A percentile compares a stretch with the other conserved stretches of the same genome.
Conservation (phyloP, 2,113 vertebrate genomes). For the Macrotis lagotis region DNA sequence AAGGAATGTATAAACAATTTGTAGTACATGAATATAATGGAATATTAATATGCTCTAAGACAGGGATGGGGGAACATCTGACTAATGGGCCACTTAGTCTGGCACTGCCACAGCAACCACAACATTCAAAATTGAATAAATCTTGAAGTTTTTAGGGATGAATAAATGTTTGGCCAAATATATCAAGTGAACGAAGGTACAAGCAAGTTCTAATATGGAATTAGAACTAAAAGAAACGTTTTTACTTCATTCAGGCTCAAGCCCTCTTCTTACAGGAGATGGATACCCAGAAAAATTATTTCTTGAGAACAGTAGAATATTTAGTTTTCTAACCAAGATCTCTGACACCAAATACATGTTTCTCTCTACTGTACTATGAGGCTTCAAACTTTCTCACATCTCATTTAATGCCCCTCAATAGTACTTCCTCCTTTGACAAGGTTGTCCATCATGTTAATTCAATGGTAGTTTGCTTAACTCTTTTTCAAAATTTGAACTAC, state of each 20-base stretch:
- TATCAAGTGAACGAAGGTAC: no score
- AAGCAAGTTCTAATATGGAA: no score
- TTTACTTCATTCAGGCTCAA: not conserved
- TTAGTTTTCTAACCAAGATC: not conserved
- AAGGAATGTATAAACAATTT: no score
- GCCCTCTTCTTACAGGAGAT: not conserved
- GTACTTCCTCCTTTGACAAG: not conserved
- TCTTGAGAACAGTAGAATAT: not conserved
- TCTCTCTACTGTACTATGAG: not conserved
- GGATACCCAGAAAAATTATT: not conserved
- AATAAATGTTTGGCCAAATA: no score
- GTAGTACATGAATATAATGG: no score
- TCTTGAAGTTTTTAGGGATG: no score
- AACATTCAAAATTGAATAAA: no score
- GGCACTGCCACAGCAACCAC: no score
- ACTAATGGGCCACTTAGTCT: no score
- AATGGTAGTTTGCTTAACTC: not conserved
- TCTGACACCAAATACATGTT: not conserved
- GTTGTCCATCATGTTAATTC: not conserved
- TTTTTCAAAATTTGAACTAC: not conserved
- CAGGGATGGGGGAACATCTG: no score
- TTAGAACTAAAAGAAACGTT: not conserved
- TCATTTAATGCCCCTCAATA: not conserved
- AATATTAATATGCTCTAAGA: no score
- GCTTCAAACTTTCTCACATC: not conserved